A percentile compares a stretch with the other conserved stretches of the same genome.
Evolutionary conservation across 2,113 vertebrate genomes (phyloP).

Genomic region (Lontra canadensis): DNA sequence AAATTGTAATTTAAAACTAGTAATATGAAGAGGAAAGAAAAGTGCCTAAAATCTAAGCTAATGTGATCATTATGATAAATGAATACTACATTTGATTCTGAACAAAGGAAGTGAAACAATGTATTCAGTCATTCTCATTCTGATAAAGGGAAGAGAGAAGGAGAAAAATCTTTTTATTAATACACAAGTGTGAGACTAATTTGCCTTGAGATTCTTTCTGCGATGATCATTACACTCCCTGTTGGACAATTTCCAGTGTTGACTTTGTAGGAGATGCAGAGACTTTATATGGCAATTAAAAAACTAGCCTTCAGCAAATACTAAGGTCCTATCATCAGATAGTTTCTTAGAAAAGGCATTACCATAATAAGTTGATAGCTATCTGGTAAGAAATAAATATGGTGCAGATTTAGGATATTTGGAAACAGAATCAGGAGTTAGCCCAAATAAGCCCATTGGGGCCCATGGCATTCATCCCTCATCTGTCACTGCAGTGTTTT

Average conservation of each 20-base stretch:
- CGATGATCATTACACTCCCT: neutral
- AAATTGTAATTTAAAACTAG: constrained; percentile 37
- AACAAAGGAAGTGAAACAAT: neutral
- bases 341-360: neutral
- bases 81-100: neutral
- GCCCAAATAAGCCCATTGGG: neutral
- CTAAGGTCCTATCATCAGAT: neutral
- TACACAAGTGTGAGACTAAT: neutral
- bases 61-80: neutral
- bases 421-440: neutral
- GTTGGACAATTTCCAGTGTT: neutral
- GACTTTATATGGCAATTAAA: neutral
- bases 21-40: neutral
- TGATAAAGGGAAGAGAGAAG: constrained; percentile 8
- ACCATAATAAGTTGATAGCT: neutral
- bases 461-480: neutral
- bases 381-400: neutral
- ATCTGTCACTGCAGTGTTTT: neutral
- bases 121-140: neutral
- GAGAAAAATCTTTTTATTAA: neutral
- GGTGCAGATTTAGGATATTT: neutral
- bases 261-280: neutral
- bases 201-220: neutral
- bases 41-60: neutral
- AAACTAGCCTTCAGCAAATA: neutral